Evolutionary conservation across 2,888 invertebrate species (phyloP), one percentile per base, ranked within the genome.

Genomic region (Tortricodes alternella): DNA sequence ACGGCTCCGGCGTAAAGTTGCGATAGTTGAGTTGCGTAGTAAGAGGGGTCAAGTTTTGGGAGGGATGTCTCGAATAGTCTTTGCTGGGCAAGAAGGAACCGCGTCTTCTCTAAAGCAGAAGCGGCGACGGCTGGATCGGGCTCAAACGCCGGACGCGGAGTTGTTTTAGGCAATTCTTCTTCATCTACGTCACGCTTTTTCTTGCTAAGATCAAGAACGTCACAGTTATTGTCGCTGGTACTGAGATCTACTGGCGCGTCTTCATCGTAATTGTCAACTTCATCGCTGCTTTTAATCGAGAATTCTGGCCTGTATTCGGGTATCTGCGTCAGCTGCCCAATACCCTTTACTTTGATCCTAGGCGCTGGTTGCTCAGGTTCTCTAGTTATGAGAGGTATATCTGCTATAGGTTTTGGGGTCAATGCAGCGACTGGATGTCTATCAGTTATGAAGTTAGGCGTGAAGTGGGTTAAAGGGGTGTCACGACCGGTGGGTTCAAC

Each of bases 201-300:
- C 74, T 95, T 96, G 76, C 96, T 96, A 61, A 97, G 92, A 85
- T 97, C 97, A 39, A 97, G 89, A 3, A 95, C 96, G 78, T 96
- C 95, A 62, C 89, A 89, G 62, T 84, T 86, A 46, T 85, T 86
- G 49, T 89, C 91, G 64, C 78, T 85, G 83, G 94, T 95, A 60
- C 94, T 94, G 19, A 96, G 89, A 80, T 96, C 96, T 51, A 96
- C 92, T 0, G 95, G 93, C 18, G 92, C 79, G 56, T 89, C 92
- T 57, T 91, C 92, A 52, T 91, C 89, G 53, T 88, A 88, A 3
- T 70, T 74, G 15, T 91, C 87, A 8, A 78, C 65, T 15, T 77
- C 65, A 38, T 87, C 85, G 55, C 79, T 83, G 2, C 70, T 37
- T 60, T 85, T 87, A 62, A 77, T 89, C 0, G 76, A 59, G 19